A percentile compares a stretch with the other conserved stretches of the same genome.
phyloP scores from a whole-genome alignment of 2,888 invertebrate genomes.

The Diachrysia chrysitis region DNA sequence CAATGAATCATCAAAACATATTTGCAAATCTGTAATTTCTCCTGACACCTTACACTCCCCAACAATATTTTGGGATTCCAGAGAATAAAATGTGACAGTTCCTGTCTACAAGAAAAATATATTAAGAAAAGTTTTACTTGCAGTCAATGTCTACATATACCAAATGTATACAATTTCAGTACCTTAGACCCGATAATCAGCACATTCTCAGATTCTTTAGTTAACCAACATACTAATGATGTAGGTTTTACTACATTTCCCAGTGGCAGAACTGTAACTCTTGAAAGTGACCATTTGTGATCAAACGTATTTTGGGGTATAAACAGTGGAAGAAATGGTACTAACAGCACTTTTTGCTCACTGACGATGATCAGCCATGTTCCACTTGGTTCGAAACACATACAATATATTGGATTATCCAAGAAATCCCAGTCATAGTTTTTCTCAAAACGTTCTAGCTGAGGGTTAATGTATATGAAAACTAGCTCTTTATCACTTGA shows the following conservation, averaged over 20 bases:
- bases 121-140: background rate
- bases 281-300: slow-evolving; percentile 84
- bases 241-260: slow-evolving; percentile 86
- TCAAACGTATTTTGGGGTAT: slow-evolving; percentile 83
- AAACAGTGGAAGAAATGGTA: slow-evolving; percentile 85
- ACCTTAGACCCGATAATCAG: slow-evolving; percentile 92
- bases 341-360: slow-evolving; percentile 85
- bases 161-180: slow-evolving; percentile 27
- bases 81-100: slow-evolving; percentile 91
- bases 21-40: slow-evolving; percentile 90
- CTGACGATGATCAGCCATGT: slow-evolving; percentile 92
- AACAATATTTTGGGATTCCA: slow-evolving; percentile 91
- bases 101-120: slow-evolving; percentile 81
- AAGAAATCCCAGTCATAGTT: slow-evolving; percentile 85
- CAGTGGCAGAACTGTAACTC: slow-evolving; percentile 83
- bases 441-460: slow-evolving; percentile 78
- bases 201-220: slow-evolving; percentile 92
- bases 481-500: slow-evolving; percentile 82
- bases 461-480: slow-evolving; percentile 80
- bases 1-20: slow-evolving; percentile 92
- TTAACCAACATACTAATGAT: slow-evolving; percentile 94
- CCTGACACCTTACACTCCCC: slow-evolving; percentile 91
- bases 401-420: slow-evolving; percentile 90
- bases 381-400: slow-evolving; percentile 95
- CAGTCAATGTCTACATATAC: too few relatives aligned